A percentile compares a stretch with the other conserved stretches of the same genome.
phyloP scores from a whole-genome alignment of 2,888 invertebrate species.

The Plagodis dolabraria region DNA sequence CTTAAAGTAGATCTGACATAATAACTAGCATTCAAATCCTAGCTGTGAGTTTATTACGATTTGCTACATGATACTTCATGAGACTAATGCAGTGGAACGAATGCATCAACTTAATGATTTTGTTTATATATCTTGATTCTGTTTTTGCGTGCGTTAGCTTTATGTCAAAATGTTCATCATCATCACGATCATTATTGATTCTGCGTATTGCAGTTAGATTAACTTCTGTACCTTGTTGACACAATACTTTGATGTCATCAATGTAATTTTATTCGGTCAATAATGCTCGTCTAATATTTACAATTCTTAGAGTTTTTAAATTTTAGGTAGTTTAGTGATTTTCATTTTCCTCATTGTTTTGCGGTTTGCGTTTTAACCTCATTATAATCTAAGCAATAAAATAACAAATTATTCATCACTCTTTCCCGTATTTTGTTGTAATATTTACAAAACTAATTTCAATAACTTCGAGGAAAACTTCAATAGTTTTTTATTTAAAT shows the following conservation, averaged over 20 bases:
- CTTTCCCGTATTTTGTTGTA: not conserved
- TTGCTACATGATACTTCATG: slow-evolving; percentile 22
- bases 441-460: no score
- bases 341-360: slow-evolving; percentile 3
- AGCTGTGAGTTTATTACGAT: slow-evolving; percentile 13
- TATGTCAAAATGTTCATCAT: slow-evolving; percentile 19
- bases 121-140: slow-evolving; percentile 4
- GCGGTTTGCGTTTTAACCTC: slow-evolving; percentile 9
- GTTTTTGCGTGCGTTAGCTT: slow-evolving; percentile 20
- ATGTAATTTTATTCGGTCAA: not conserved
- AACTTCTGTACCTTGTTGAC: slow-evolving; percentile 5
- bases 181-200: slow-evolving; percentile 27
- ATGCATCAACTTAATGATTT: slow-evolving; percentile 47
- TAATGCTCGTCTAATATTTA: no score
- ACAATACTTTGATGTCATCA: not conserved
- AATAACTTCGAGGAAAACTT: no score
- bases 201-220: slow-evolving; percentile 25
- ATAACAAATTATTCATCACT: slow-evolving; percentile 17
- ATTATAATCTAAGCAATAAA: slow-evolving; percentile 3
- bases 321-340: not conserved
- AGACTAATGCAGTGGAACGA: slow-evolving; percentile 28
- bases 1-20: slow-evolving; percentile 3
- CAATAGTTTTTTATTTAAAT: no score
- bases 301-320: no score
- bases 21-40: slow-evolving; percentile 8